Conservation (phyloP, 2,888 invertebrate genomes). For the Carabus problematicus region DNA sequence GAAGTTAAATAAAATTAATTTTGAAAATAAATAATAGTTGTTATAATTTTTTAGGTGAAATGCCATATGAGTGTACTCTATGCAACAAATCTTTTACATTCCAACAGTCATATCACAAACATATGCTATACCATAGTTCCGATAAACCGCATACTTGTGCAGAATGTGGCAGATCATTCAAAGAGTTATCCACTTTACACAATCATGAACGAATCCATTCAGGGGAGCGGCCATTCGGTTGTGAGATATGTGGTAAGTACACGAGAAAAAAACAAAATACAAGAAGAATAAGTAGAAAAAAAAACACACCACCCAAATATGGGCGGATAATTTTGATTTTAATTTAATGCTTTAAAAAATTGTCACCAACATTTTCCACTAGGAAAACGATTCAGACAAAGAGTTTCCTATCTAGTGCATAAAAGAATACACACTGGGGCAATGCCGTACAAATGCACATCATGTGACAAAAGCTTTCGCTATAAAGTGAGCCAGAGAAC, state of each 20-base stretch:
- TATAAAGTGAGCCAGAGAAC: constrained; percentile 87
- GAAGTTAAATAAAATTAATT: background rate
- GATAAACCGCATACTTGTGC: constrained; percentile 79
- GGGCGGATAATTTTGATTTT: too few species aligned
- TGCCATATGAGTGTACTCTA: constrained; percentile 82
- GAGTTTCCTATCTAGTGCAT: constrained; percentile 86
- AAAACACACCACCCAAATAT: too few species aligned
- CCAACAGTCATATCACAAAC: constrained; percentile 90
- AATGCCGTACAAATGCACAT: constrained; percentile 85
- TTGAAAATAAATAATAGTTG: background rate
- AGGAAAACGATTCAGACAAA: constrained; percentile 87
- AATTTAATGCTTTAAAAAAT: too few species aligned
- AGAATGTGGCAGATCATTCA: constrained; percentile 83
- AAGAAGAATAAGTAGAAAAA: too few species aligned
- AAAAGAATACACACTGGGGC: constrained; percentile 83
- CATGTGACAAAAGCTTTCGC: constrained; percentile 81
- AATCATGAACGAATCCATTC: constrained; percentile 87
- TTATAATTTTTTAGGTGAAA: constrained; percentile 71
- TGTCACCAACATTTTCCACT: constrained; percentile 49
- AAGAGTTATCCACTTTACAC: constrained; percentile 85
- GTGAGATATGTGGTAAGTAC: constrained; percentile 85
- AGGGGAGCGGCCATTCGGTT: constrained; percentile 85
- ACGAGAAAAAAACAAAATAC: constrained; percentile 29
- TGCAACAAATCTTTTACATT: constrained; percentile 88
- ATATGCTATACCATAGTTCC: constrained; percentile 84